phyloP scores from a whole-genome alignment of 2,113 vertebrate genomes.

The Porphyrio hochstetteri region DNA sequence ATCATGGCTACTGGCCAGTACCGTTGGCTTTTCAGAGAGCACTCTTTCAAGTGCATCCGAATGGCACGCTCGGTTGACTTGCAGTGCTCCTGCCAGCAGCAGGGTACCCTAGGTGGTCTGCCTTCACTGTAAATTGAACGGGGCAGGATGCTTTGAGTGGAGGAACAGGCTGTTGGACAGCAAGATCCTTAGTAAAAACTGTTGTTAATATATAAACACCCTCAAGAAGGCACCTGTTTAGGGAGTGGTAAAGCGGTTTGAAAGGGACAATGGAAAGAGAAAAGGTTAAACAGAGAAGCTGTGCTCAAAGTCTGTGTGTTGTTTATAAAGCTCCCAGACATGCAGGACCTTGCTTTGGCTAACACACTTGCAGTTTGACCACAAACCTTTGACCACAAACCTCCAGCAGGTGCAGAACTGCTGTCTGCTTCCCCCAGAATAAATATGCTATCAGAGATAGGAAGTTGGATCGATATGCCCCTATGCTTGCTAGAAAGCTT shows the following conservation, averaged over 20 bases:
- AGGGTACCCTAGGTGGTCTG: neutral
- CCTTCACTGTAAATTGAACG: accelerated
- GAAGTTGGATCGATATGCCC: neutral
- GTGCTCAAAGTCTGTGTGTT: neutral
- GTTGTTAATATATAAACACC: neutral
- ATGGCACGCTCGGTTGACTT: neutral
- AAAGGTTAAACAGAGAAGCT: neutral
- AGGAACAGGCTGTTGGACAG: neutral
- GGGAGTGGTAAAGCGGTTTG: neutral
- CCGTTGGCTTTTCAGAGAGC: neutral
- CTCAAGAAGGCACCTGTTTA: neutral
- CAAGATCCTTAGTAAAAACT: neutral
- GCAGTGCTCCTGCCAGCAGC: neutral
- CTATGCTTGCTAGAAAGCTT: neutral
- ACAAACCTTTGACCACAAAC: neutral
- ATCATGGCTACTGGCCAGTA: neutral
- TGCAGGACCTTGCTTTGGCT: neutral
- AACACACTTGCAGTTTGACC: neutral
- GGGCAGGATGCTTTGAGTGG: neutral
- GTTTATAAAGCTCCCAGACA: neutral
- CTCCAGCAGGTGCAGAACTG: neutral
- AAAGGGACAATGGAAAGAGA: neutral
- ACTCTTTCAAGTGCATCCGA: neutral
- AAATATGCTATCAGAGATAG: neutral
- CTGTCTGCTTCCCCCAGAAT: neutral